Conservation (phyloP, 2,888 invertebrate genomes). For the Nesidiocoris tenuis region DNA sequence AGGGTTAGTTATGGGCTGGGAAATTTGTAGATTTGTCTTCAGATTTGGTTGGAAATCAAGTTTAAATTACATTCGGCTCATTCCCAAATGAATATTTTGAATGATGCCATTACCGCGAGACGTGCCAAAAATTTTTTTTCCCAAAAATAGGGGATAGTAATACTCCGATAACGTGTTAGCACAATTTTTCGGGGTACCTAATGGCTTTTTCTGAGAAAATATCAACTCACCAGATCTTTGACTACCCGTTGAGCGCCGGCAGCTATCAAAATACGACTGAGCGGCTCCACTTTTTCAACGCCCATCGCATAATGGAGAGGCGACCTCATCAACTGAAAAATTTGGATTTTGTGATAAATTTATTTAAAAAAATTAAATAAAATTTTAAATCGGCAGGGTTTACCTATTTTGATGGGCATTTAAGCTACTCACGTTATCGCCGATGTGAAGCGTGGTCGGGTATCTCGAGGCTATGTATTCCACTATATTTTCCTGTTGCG, state of each 20-base stretch:
- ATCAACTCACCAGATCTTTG: slow-evolving; percentile 67
- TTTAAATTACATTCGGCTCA: too few relatives aligned
- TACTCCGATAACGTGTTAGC: neutral
- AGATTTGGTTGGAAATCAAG: too few relatives aligned
- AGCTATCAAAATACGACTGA: slow-evolving; percentile 76
- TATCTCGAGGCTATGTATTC: slow-evolving; percentile 71
- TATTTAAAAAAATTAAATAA: too few relatives aligned
- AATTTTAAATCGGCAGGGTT: too few relatives aligned
- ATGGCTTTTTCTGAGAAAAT: neutral
- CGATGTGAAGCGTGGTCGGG: slow-evolving; percentile 71
- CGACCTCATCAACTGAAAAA: slow-evolving; percentile 82
- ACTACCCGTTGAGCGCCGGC: slow-evolving; percentile 79
- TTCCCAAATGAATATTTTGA: neutral
- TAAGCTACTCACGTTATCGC: slow-evolving; percentile 75
- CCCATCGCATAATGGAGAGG: slow-evolving; percentile 91
- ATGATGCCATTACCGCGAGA: neutral
- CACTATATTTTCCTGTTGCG: slow-evolving; percentile 78
- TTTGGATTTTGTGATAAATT: too few relatives aligned
- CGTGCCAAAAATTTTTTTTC: neutral
- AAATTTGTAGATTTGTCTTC: too few relatives aligned
- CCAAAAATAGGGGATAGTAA: neutral
- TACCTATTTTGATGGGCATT: too few relatives aligned
- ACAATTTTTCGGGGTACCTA: neutral
- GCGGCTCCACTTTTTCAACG: slow-evolving; percentile 75
- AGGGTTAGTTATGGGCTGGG: neutral